Base-by-base conservation (phyloP, 2,113 vertebrate species). In the Aythya baeri region DNA sequence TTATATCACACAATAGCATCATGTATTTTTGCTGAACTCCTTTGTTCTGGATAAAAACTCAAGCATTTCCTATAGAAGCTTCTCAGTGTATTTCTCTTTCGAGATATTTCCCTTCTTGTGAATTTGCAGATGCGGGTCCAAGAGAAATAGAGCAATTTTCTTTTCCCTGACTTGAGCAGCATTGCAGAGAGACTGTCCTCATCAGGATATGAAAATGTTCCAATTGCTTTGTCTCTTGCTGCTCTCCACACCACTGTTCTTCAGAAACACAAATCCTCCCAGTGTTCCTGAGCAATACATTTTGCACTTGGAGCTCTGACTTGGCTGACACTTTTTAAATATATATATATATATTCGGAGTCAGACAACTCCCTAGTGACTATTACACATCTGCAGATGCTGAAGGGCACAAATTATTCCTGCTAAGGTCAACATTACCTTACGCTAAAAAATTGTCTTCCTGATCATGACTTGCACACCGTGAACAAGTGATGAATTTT, bases 391-490 rank as follows among this genome's bases (percentile, higher is more conserved):
- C 96, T 96, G 96, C 96, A 96, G 94, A 97, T 96, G 94, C 93
- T 96, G 96, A 96, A 95, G 94, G 95, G 93, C 96, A 95, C 88
- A 96, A 91, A 96, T 97, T 96, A 96, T 93, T 96, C 83, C 88
- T 92, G 83, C 91, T 87, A 79, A 84, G 96, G 96, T 97, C 96
- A 86, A 90, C 93, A 95, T 97, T 97, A 96, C 93, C 91, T 96
- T 97, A 96, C 93, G 85, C 94, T 94, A 94, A 96, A 97, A 97
- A 96, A 97, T 96, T 93, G 92, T 96, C 94, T 96, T 96, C 92
- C 94, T 96, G 91, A 85, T 93, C 93, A 77, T 75, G 78, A 95
- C 81, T 91, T 96, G 86, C 81, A 94, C 58, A 4, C 86, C 55
- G 66, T 3, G 62, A 92, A 62, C 84, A 89, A 97, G 93, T 86